Evolutionary conservation across 2,113 vertebrate species (phyloP).

Genomic region (Tachycineta bicolor): DNA sequence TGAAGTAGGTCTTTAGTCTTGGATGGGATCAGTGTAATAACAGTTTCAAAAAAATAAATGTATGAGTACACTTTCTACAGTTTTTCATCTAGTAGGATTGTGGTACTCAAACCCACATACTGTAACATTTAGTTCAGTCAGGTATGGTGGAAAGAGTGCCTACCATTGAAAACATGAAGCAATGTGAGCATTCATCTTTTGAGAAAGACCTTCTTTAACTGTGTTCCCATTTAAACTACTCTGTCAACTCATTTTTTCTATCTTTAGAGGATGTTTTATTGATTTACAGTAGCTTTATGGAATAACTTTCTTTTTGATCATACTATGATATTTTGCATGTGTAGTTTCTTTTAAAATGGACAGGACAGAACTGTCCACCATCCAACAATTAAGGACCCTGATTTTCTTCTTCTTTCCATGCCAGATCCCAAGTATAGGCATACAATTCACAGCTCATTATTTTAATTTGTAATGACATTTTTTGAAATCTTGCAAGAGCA

Average conservation of each 20-base stretch:
- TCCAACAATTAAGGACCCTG: background rate
- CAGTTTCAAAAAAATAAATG: background rate
- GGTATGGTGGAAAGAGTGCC: fast-evolving
- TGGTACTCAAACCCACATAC: background rate
- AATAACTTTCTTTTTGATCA: background rate
- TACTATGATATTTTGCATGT: background rate
- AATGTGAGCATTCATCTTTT: background rate
- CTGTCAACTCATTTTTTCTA: background rate
- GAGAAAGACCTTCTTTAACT: background rate
- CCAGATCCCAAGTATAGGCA: background rate
- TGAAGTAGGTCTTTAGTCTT: background rate
- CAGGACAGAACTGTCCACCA: background rate
- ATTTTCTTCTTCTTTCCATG: background rate
- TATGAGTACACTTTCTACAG: background rate
- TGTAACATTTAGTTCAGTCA: background rate
- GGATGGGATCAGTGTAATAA: background rate
- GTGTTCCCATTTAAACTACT: background rate
- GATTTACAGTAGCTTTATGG: background rate
- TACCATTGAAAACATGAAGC: background rate
- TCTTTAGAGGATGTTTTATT: background rate
- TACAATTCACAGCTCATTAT: background rate
- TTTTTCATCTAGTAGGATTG: background rate
- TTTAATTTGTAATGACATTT: background rate
- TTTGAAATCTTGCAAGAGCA: background rate
- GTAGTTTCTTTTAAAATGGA: background rate